These are phyloP conservation scores for Brachyrhaphis roseni DNA, from an alignment of 2,797 vertebrate genomes.

Conservation along the genomic window DNA sequence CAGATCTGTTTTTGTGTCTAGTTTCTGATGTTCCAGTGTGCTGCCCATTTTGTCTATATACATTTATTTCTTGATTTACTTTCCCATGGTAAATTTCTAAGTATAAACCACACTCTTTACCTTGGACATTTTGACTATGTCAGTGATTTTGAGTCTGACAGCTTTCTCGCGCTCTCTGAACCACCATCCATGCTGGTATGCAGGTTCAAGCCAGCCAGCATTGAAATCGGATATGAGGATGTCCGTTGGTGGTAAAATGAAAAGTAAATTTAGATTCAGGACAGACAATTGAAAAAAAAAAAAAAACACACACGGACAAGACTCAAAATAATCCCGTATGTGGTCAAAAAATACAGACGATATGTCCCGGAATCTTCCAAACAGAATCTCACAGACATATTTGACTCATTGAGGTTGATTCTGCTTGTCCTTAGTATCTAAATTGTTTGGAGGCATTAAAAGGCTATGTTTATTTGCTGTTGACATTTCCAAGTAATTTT, in stretches of 20 bases:
- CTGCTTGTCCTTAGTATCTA: conserved; percentile 50
- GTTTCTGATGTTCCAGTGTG: background rate
- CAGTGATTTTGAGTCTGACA: conserved; percentile 23
- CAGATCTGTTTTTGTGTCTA: background rate
- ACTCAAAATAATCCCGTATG: conserved; percentile 32
- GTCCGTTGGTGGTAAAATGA: conserved; percentile 33
- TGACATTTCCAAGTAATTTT: conserved; percentile 65
- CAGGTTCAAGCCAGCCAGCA: conserved; percentile 4
- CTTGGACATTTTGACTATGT: conserved; percentile 4
- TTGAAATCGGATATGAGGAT: conserved; percentile 41
- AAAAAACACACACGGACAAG: conserved; percentile 3
- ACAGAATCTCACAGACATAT: conserved; percentile 35
- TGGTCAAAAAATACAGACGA: conserved; percentile 28
- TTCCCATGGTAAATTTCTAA: conserved; percentile 13
- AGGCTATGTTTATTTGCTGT: conserved; percentile 73
- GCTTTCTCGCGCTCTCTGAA: conserved; percentile 7
- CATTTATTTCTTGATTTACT: conserved; percentile 12
- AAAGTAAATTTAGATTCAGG: conserved; percentile 26
- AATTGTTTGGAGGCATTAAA: conserved; percentile 52
- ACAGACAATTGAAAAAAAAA: conserved; percentile 5
- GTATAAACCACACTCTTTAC: conserved; percentile 6
- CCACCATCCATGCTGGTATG: conserved; percentile 26
- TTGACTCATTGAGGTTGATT: conserved; percentile 47
- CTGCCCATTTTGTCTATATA: background rate
- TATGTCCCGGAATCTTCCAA: conserved; percentile 31